phyloP scores from a whole-genome alignment of 1,140 invertebrate genomes.

The Heliothis virescens region DNA sequence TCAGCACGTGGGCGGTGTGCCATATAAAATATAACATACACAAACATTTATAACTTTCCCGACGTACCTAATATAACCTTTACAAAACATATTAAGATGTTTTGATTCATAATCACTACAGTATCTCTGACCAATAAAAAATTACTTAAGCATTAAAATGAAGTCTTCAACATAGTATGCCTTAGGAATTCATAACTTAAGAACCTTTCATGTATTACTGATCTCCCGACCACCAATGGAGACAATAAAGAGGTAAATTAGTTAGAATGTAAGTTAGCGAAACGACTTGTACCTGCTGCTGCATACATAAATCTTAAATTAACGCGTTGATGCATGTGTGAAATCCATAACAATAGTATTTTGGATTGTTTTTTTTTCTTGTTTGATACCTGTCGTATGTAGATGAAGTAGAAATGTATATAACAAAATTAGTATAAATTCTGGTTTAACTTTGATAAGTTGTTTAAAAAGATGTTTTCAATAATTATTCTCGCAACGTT shows the following conservation, averaged over 20 bases:
- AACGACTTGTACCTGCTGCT: conserved; percentile 7
- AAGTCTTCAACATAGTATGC: not conserved
- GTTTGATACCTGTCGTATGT: not conserved
- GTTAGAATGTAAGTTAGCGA: conserved; percentile 1
- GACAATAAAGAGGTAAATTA: conserved; percentile 7
- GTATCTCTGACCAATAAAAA: not conserved
- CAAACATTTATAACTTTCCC: conserved; percentile 29
- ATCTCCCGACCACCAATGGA: conserved; percentile 9
- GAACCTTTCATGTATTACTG: not conserved
- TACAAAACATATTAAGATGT: too few relatives aligned
- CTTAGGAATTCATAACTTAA: not conserved
- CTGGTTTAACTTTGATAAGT: too few relatives aligned
- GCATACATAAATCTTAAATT: conserved; percentile 11
- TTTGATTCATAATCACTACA: not conserved
- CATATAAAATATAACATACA: conserved; percentile 20
- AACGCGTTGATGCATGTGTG: not conserved
- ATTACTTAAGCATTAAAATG: not conserved
- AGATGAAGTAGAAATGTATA: not conserved
- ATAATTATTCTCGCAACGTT: not conserved
- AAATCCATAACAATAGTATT: not conserved
- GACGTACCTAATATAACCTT: not conserved
- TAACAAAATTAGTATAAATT: too few relatives aligned
- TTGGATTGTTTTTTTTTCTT: conserved; percentile 24
- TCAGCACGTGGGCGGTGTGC: conserved; percentile 44
- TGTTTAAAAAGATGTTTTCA: too few relatives aligned